Evolutionary conservation across 2,113 vertebrate species (phyloP).

Genomic region (Oryzias melastigma): DNA sequence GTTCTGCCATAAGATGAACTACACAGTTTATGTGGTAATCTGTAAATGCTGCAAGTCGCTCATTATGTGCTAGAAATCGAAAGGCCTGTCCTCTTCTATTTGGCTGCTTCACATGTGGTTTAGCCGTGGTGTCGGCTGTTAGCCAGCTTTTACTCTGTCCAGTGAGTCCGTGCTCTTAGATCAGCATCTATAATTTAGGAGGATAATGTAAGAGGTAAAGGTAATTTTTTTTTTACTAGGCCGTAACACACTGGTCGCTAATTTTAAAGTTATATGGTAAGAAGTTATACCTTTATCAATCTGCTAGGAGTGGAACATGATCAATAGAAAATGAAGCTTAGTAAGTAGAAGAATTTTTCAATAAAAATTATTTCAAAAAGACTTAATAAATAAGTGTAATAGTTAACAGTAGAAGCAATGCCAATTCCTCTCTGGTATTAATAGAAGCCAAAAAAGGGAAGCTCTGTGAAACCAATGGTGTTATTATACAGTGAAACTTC

Average conservation of each 20-base stretch:
- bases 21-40: conserved; percentile 16
- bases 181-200: too few species aligned
- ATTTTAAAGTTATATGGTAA: conserved; percentile 15
- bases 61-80: conserved; percentile 40
- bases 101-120: conserved; percentile 38
- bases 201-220: not conserved
- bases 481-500: too few species aligned
- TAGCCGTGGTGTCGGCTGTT: conserved; percentile 32
- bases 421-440: too few species aligned
- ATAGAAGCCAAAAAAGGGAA: too few species aligned
- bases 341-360: too few species aligned
- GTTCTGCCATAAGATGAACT: conserved; percentile 53
- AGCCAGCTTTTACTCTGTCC: conserved; percentile 16
- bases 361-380: too few species aligned
- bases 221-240: conserved; percentile 13
- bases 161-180: conserved; percentile 13
- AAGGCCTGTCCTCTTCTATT: conserved; percentile 29
- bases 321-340: not conserved
- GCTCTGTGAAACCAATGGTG: too few species aligned
- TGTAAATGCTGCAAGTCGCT: conserved; percentile 46
- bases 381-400: too few species aligned
- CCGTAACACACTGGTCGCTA: not conserved
- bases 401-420: too few species aligned
- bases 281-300: not conserved
- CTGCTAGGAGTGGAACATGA: not conserved